Evolutionary conservation across 2,113 vertebrate genomes (phyloP).

Genomic region (Rhynchomys soricoides): DNA sequence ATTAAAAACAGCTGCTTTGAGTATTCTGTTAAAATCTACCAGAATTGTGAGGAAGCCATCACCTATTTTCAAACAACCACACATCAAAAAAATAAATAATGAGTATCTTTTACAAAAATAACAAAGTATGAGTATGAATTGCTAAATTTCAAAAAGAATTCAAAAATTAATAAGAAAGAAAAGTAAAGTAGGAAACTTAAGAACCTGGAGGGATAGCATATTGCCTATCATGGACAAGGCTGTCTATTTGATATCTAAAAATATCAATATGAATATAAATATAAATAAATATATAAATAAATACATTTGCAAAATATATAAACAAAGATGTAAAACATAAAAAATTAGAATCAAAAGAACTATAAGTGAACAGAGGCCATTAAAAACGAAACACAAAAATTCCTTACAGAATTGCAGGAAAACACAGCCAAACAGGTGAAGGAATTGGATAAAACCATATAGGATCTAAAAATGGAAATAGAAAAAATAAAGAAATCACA

Average conservation of each 20-base stretch:
- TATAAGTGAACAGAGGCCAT: no score
- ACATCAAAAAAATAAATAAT: not conserved
- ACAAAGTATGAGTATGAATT: not conserved
- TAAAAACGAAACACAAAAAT: no score
- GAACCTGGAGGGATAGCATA: rapidly evolving
- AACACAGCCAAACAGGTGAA: no score
- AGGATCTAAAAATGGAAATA: no score
- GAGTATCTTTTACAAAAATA: not conserved
- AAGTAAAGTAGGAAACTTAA: not conserved
- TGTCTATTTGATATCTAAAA: not conserved
- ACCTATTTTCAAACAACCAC: not conserved
- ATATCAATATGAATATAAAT: no score
- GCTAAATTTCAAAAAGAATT: not conserved
- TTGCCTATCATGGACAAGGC: not conserved
- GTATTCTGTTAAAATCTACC: not conserved
- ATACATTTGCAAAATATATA: no score
- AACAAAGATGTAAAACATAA: no score
- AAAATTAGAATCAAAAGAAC: not conserved
- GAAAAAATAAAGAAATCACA: no score
- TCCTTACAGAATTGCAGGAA: no score
- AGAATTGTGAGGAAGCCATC: not conserved
- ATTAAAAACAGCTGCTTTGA: not conserved
- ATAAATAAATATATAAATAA: no score
- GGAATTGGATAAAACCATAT: no score
- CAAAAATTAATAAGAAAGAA: not conserved